phyloP scores from a whole-genome alignment of 2,888 invertebrate species.

The Drosophila percnosoma region DNA sequence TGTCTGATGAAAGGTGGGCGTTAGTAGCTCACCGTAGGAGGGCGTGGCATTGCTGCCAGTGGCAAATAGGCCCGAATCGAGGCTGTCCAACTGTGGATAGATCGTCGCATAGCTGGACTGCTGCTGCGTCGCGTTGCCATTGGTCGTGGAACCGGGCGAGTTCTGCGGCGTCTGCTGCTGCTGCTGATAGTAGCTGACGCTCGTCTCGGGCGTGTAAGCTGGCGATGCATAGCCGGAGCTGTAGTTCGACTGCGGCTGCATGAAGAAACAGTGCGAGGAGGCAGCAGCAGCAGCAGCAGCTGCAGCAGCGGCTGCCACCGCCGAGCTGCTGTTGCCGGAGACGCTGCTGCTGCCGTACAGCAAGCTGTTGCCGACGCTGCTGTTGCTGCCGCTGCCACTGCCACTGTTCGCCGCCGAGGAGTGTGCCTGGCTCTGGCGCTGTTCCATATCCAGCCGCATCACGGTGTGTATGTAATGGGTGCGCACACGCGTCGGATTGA shows the following conservation, averaged over 20 bases:
- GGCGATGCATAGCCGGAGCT: constrained; percentile 83
- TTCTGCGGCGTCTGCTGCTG: constrained; percentile 42
- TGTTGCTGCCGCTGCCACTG: neutral
- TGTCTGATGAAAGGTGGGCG: constrained; percentile 69
- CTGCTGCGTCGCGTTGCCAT: constrained; percentile 9
- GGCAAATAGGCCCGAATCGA: constrained; percentile 75
- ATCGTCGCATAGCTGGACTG: constrained; percentile 44
- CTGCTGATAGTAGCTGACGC: constrained; percentile 67
- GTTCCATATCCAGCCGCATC: constrained; percentile 95
- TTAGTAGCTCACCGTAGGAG: constrained; percentile 81
- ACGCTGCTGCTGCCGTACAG: constrained; percentile 34
- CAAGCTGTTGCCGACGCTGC: constrained; percentile 22
- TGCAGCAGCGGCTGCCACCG: constrained; percentile 33
- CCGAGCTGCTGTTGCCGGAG: constrained; percentile 21
- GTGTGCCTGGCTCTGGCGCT: constrained; percentile 86
- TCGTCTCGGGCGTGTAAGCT: constrained; percentile 74
- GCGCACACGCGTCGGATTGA: constrained; percentile 97
- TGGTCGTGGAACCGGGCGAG: constrained; percentile 24
- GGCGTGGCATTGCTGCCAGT: constrained; percentile 70
- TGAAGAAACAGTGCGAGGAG: constrained; percentile 69
- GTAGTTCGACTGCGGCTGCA: constrained; percentile 82
- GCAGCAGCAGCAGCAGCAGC: constrained; percentile 18
- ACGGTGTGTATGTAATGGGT: constrained; percentile 99
- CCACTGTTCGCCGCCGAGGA: constrained; percentile 10
- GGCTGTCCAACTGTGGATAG: constrained; percentile 70